Evolutionary conservation across 2,888 invertebrate species (phyloP).

Genomic region (Eilema griseolum): DNA sequence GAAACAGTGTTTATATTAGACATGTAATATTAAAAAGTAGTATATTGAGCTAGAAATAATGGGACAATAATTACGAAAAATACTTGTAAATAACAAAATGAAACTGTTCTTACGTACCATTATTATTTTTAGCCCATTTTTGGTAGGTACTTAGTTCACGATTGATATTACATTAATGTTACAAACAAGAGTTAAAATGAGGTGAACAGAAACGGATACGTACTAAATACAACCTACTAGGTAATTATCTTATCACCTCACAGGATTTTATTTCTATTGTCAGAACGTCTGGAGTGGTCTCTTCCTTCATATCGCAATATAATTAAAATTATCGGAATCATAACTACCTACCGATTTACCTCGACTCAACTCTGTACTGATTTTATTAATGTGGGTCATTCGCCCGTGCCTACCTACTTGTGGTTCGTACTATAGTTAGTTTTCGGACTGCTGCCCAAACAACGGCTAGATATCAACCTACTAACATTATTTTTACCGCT

Average conservation of each 20-base stretch:
- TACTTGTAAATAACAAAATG: no score
- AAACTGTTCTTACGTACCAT: no score
- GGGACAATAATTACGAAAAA: not conserved
- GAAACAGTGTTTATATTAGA: not conserved
- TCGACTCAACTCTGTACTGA: slow-evolving; percentile 15
- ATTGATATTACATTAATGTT: not conserved
- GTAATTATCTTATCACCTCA: not conserved
- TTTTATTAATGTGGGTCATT: slow-evolving; percentile 36
- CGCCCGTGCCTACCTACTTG: slow-evolving; percentile 18
- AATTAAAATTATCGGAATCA: not conserved
- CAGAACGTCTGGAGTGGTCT: not conserved
- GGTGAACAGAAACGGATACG: not conserved
- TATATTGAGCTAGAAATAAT: not conserved
- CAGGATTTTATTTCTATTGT: slow-evolving; percentile 1
- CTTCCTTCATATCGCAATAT: not conserved
- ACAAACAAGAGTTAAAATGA: not conserved
- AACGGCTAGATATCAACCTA: slow-evolving; percentile 51
- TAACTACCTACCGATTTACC: not conserved
- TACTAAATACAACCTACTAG: not conserved
- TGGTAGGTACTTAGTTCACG: not conserved
- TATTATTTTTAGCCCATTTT: not conserved
- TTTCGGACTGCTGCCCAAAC: slow-evolving; percentile 45
- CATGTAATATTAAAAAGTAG: not conserved
- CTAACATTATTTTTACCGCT: slow-evolving; percentile 68
- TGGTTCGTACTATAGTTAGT: slow-evolving; percentile 42